Base-by-base conservation (phyloP, 2,888 invertebrate species). In the Eupithecia tripunctaria region DNA sequence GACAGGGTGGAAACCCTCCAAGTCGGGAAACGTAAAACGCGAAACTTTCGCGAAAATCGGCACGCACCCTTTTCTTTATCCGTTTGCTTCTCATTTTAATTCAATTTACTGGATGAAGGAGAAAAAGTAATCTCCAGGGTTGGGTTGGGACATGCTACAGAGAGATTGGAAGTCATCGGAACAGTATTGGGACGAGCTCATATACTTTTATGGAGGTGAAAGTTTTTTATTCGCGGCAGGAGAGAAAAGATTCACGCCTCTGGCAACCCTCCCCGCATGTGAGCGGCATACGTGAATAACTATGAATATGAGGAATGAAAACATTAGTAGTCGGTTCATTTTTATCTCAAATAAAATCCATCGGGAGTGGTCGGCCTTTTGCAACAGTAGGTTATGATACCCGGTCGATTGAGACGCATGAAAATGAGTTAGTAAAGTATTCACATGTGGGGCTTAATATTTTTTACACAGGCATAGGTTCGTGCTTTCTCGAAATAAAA, bases 141-240 rank as follows among this genome's bases (percentile, higher is more conserved):
- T 86, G 91, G 93, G 93, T 91, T 88, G 90, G 89, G 90, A 90
- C 89, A 84, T 86, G 91, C 88, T 90, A 88, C 89, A 85, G 89
- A 91, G 91, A 92, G 91, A 93, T 93, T 93, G 93, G 92, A 92
- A 93, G 91, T 92, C 93, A 92, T 92, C 90, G 91, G 82, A 90
- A 87, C 88, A 88, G 92, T 92, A 93, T 93, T 92, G 92, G 93
- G 92, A 93, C 91, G 91, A 91, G 91, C 93, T 91, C 93, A 91
- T 93, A 93, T 91, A 92, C 93, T 93, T 93, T 93, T 93, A 93
- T 91, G 89, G 87, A 87, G 85, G 86, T 82, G 85, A 92, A 92
- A 92, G 89, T 93, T 93, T 93, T 90, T 93, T 91, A 91, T 92
- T 91, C 91, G 85, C 86, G 89, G 86, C 87, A 86, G 87, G 90